A percentile compares a stretch with the other conserved stretches of the same genome.
Evolutionary conservation across 2,113 vertebrate species (phyloP).

Genomic region (Bubalus kerabau): DNA sequence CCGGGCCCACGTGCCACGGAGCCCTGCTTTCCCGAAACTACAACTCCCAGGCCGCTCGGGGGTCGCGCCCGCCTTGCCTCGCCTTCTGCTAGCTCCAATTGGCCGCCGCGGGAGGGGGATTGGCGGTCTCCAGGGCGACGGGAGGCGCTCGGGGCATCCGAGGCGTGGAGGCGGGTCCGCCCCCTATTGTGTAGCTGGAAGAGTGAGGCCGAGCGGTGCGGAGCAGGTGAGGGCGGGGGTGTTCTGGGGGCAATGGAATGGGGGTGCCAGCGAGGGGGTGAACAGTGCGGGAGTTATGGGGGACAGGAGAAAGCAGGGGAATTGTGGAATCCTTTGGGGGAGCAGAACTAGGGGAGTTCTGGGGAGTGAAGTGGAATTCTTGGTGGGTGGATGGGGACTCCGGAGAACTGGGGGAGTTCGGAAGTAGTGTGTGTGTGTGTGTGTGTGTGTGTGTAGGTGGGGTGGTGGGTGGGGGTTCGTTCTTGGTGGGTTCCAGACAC

Average conservation of each 20-base stretch:
- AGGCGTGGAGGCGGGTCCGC: slow-evolving; percentile 67
- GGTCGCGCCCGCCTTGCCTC: slow-evolving; percentile 11
- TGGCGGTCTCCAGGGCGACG: slow-evolving; percentile 72
- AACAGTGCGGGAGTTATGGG: background rate
- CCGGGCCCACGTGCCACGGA: slow-evolving; percentile 45
- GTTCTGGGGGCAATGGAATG: background rate
- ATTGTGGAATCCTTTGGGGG: background rate
- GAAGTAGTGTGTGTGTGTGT: background rate
- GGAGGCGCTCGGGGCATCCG: slow-evolving; percentile 65
- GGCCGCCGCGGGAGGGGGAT: slow-evolving; percentile 41
- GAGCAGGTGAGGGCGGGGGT: slow-evolving; percentile 67
- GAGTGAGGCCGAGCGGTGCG: slow-evolving; percentile 1
- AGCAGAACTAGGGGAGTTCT: slow-evolving; percentile 36
- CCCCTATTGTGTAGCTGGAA: slow-evolving; percentile 70
- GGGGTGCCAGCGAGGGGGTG: background rate
- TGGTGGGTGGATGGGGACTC: background rate
- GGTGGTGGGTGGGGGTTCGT: background rate
- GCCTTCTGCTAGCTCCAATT: background rate
- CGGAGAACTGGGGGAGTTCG: background rate
- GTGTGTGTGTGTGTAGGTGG: background rate
- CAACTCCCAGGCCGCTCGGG: slow-evolving; percentile 64
- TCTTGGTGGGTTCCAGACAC: background rate
- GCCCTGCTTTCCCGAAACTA: slow-evolving; percentile 20
- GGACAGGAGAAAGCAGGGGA: background rate
- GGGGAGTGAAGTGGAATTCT: slow-evolving; percentile 10